Percentiles rank a stretch among this genome's conserved stretches.
Evolutionary conservation across 2,888 invertebrate species (phyloP).

Genomic region (Cremastinae sp.): DNA sequence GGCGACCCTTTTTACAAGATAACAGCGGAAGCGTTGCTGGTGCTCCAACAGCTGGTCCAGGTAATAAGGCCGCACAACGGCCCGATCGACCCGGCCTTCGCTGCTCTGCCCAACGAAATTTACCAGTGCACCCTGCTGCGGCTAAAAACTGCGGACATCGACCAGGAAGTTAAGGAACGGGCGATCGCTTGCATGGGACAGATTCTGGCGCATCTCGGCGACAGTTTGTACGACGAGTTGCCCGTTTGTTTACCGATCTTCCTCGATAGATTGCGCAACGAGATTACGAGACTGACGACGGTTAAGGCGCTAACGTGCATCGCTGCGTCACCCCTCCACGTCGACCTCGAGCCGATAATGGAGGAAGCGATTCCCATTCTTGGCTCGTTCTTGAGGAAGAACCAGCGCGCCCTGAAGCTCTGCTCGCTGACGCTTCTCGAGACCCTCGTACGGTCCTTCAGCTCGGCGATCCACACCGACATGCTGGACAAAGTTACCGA

Average conservation of each 20-base stretch:
- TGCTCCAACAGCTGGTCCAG: conserved; percentile 95
- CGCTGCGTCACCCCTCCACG: conserved; percentile 92
- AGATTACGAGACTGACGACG: conserved; percentile 97
- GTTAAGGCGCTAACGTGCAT: conserved; percentile 98
- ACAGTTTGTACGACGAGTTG: conserved; percentile 90
- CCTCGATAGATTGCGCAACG: conserved; percentile 96
- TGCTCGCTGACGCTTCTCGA: conserved; percentile 94
- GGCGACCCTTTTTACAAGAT: conserved; percentile 99
- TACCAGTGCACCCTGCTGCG: conserved; percentile 93
- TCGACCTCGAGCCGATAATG: conserved; percentile 91
- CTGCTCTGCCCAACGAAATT: conserved; percentile 89
- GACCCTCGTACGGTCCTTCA: conserved; percentile 94
- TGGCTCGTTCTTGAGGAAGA: conserved; percentile 97
- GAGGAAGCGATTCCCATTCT: conserved; percentile 94
- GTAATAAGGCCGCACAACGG: conserved; percentile 91
- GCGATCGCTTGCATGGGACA: conserved; percentile 99
- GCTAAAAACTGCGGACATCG: conserved; percentile 96
- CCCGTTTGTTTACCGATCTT: conserved; percentile 95
- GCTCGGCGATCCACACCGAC: conserved; percentile 86
- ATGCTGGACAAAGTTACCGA: conserved; percentile 90
- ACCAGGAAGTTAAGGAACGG: conserved; percentile 99
- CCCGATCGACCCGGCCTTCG: conserved; percentile 86
- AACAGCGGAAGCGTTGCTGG: conserved; percentile 96
- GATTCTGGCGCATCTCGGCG: conserved; percentile 95
- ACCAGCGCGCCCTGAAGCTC: conserved; percentile 96